Conservation (phyloP, 2,888 invertebrate genomes). For the Phortica magna region DNA sequence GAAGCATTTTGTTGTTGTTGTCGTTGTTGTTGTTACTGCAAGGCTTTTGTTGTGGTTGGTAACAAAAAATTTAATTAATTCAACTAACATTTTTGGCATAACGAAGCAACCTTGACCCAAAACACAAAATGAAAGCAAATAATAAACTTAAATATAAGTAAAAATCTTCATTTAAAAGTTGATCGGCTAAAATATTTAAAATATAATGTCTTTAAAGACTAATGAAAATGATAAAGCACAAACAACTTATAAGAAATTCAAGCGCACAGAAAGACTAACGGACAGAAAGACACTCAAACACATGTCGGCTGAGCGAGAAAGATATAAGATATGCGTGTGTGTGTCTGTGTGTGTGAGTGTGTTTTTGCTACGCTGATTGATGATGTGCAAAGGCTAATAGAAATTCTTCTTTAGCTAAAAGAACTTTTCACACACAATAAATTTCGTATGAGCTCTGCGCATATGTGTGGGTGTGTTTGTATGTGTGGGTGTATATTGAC, state of each 20-base stretch:
- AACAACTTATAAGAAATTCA: too few species aligned
- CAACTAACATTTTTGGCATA: neutral
- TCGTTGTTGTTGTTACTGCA: conserved; percentile 5
- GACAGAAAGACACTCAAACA: conserved; percentile 33
- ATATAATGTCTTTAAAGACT: too few species aligned
- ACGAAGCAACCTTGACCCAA: conserved; percentile 12
- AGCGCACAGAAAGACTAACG: conserved; percentile 29
- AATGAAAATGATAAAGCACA: too few species aligned
- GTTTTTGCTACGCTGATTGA: conserved; percentile 65
- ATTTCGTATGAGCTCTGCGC: conserved; percentile 66
- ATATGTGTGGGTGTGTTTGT: conserved; percentile 12
- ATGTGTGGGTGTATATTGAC: conserved; percentile 32
- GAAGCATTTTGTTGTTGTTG: conserved; percentile 2
- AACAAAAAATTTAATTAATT: conserved; percentile 28
- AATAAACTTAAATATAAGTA: neutral
- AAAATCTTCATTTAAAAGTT: conserved; percentile 32
- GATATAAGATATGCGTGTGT: neutral
- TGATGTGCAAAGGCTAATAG: conserved; percentile 57
- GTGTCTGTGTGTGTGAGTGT: conserved; percentile 16
- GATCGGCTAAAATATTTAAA: conserved; percentile 30
- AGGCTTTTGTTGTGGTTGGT: neutral
- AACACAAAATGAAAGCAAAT: neutral
- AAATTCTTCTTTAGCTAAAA: conserved; percentile 58
- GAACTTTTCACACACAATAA: conserved; percentile 75
- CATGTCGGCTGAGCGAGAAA: conserved; percentile 28